phyloP scores from a whole-genome alignment of 2,888 invertebrate genomes.

The Seladonia tumulorum region DNA sequence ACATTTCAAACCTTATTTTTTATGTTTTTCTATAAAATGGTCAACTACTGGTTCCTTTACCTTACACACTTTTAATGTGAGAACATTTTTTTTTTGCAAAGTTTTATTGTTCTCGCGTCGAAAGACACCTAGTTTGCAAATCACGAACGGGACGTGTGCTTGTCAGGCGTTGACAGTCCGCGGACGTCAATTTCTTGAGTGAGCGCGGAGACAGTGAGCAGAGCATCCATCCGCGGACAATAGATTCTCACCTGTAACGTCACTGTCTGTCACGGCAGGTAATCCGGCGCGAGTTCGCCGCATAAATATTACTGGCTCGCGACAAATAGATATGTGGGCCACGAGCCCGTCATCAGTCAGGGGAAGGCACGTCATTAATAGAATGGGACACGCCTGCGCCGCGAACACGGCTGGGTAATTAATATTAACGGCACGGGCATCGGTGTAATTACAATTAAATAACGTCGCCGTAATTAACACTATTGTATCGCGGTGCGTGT shows the following conservation, averaged over 20 bases:
- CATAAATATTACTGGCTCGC: slow-evolving; percentile 68
- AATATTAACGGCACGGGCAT: slow-evolving; percentile 70
- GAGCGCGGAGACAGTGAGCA: background rate
- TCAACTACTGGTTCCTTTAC: no score
- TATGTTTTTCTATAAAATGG: no score
- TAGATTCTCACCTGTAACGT: slow-evolving; percentile 44
- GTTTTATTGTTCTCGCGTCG: no score
- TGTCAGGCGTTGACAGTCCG: background rate
- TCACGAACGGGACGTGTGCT: background rate
- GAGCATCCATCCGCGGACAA: slow-evolving; percentile 4
- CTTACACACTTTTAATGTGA: no score
- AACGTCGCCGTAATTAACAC: slow-evolving; percentile 75
- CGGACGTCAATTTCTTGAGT: background rate
- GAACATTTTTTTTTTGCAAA: no score
- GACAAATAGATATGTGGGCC: slow-evolving; percentile 69
- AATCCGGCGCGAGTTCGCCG: slow-evolving; percentile 50
- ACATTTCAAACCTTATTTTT: no score
- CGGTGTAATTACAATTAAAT: slow-evolving; percentile 76
- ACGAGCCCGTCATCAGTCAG: slow-evolving; percentile 63
- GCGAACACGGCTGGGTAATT: slow-evolving; percentile 66
- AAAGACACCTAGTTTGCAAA: no score
- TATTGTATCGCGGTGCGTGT: slow-evolving; percentile 63
- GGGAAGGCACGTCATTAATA: slow-evolving; percentile 67
- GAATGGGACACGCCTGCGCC: slow-evolving; percentile 67
- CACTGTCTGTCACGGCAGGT: slow-evolving; percentile 34